Conservation (phyloP, 2,113 vertebrate species). For the Spea multiplicata region DNA sequence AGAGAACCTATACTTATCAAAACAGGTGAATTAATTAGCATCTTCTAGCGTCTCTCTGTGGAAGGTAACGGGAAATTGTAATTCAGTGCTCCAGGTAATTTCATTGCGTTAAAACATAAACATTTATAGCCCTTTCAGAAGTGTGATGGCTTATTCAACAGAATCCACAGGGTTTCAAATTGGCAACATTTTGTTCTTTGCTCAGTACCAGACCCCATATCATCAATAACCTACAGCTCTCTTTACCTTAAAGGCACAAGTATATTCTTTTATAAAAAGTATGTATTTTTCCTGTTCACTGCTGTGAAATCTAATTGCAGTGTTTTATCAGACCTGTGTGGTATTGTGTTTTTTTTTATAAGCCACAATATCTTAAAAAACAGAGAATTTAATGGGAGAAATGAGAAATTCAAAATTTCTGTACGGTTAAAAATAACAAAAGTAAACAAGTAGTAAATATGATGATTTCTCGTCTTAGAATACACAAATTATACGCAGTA, state of each 20-base stretch:
- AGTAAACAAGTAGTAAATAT: slow-evolving; percentile 1
- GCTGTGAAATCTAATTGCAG: slow-evolving; percentile 47
- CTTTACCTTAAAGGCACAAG: slow-evolving; percentile 45
- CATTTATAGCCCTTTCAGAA: slow-evolving; percentile 30
- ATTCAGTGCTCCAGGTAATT: slow-evolving; percentile 40
- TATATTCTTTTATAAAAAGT: slow-evolving; percentile 22
- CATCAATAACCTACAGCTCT: slow-evolving; percentile 32
- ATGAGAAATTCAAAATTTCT: slow-evolving; percentile 10
- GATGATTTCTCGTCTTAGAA: neutral
- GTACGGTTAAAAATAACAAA: neutral
- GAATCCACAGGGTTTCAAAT: slow-evolving; percentile 38
- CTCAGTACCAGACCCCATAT: slow-evolving; percentile 21
- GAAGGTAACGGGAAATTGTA: slow-evolving; percentile 32
- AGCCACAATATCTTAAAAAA: slow-evolving; percentile 30
- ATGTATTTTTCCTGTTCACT: slow-evolving; percentile 32
- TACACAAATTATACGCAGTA: no score
- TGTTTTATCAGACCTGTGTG: slow-evolving; percentile 38
- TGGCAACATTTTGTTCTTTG: slow-evolving; percentile 24
- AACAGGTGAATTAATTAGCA: slow-evolving; percentile 45
- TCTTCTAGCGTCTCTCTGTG: slow-evolving; percentile 19
- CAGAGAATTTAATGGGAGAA: neutral
- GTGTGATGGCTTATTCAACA: slow-evolving; percentile 22
- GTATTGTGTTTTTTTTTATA: slow-evolving; percentile 40
- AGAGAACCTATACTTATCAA: slow-evolving; percentile 31
- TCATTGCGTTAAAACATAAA: slow-evolving; percentile 38